Conservation (phyloP, 53 echinoderm and acorn worm genomes). For the Holothuria leucospilota region DNA sequence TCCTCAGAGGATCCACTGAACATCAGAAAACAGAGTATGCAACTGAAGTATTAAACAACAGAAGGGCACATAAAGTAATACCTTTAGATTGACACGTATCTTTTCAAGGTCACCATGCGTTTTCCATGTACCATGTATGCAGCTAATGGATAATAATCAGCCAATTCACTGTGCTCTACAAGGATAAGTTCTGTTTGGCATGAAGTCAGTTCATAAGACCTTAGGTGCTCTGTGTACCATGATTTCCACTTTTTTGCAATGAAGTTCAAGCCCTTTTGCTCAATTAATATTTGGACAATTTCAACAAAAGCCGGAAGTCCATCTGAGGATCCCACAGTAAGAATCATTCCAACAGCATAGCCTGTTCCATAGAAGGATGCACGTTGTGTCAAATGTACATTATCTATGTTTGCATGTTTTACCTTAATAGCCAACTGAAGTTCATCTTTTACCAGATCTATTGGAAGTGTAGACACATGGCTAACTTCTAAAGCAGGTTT, state of each 20-base stretch:
- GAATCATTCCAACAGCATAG: slow-evolving; percentile 56
- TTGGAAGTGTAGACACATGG: slow-evolving; percentile 35
- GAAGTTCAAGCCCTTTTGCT: too few relatives aligned
- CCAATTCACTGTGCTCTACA: slow-evolving; percentile 49
- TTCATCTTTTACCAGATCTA: slow-evolving; percentile 38
- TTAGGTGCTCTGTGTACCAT: slow-evolving; percentile 20
- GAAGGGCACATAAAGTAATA: too few relatives aligned
- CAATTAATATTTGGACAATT: slow-evolving; percentile 2
- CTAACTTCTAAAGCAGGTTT: slow-evolving; percentile 20
- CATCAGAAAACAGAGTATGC: too few relatives aligned
- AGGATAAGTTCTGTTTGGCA: slow-evolving; percentile 14
- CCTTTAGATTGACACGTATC: background rate
- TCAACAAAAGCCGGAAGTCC: slow-evolving; percentile 41
- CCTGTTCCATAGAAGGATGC: slow-evolving; percentile 50
- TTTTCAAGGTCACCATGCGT: slow-evolving; percentile 34
- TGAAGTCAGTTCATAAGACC: slow-evolving; percentile 38
- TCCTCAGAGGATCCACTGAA: too few relatives aligned
- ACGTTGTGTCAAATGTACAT: slow-evolving; percentile 48
- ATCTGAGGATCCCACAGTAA: slow-evolving; percentile 20
- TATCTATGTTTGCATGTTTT: slow-evolving; percentile 1
- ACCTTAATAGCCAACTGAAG: slow-evolving; percentile 22
- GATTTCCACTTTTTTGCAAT: slow-evolving; percentile 19
- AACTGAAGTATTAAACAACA: too few relatives aligned
- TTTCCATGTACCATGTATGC: slow-evolving; percentile 25
- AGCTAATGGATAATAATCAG: slow-evolving; percentile 39